A percentile compares a stretch with the other conserved stretches of the same genome.
Conservation (phyloP, 2,797 vertebrate genomes). For the Bryconaethiops microstoma region DNA sequence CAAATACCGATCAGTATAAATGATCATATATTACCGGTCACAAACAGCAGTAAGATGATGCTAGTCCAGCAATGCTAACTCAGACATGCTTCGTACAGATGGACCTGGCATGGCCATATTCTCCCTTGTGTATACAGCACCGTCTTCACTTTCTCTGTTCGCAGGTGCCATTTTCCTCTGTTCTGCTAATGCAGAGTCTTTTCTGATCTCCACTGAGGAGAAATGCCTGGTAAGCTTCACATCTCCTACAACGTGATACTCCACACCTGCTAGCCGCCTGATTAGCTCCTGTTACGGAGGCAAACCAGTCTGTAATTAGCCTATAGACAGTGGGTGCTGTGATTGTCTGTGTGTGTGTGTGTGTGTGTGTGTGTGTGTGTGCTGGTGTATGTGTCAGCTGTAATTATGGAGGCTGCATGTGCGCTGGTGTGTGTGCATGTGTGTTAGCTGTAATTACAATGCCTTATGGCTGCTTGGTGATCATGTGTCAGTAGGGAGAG, state of each 20-base stretch:
- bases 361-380: conserved; percentile 31
- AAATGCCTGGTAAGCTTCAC: conserved; percentile 43
- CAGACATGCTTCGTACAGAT: not conserved
- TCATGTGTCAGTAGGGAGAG: conserved; percentile 61
- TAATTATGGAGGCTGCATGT: conserved; percentile 37
- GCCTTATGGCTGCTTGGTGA: conserved; percentile 54
- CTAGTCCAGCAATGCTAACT: not conserved
- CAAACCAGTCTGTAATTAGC: conserved; percentile 57
- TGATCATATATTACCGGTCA: not conserved
- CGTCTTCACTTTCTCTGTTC: conserved; percentile 37
- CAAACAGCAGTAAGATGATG: not conserved
- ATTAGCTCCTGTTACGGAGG: conserved; percentile 57
- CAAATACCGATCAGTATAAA: not conserved
- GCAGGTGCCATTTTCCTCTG: conserved; percentile 31
- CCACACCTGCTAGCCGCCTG: conserved; percentile 61
- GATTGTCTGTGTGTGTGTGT: conserved; percentile 32
- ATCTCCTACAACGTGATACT: conserved; percentile 53
- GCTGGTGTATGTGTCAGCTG: conserved; percentile 24
- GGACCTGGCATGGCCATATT: not conserved
- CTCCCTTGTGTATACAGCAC: not conserved
- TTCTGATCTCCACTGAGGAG: conserved; percentile 30
- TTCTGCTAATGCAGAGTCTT: not conserved
- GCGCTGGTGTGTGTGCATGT: conserved; percentile 47
- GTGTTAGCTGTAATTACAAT: conserved; percentile 60
- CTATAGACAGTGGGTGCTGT: conserved; percentile 38